phyloP scores from a whole-genome alignment of 2,113 vertebrate genomes.

The Crotalus tigris region DNA sequence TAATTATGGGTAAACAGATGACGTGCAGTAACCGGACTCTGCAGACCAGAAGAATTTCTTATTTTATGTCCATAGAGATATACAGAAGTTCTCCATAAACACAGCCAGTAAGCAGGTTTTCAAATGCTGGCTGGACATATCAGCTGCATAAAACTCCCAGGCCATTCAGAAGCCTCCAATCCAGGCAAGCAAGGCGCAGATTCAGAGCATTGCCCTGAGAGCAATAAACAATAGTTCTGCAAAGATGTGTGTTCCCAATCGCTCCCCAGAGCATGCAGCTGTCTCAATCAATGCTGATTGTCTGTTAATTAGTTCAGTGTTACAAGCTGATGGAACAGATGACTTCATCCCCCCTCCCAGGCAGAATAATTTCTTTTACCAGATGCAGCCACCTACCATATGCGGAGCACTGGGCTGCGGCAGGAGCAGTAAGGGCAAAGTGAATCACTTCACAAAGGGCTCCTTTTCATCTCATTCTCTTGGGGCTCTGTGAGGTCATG shows the following conservation, averaged over 20 bases:
- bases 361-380: constrained; percentile 60
- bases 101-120: background rate
- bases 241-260: constrained; percentile 49
- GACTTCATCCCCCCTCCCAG: constrained; percentile 68
- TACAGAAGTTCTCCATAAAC: background rate
- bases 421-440: background rate
- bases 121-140: background rate
- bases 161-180: constrained; percentile 53
- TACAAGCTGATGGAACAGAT: constrained; percentile 83
- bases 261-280: constrained; percentile 66
- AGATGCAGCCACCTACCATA: constrained; percentile 59
- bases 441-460: background rate
- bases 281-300: constrained; percentile 74
- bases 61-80: background rate
- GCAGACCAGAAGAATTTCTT: background rate
- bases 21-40: background rate
- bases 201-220: constrained; percentile 48
- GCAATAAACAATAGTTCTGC: constrained; percentile 51
- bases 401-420: constrained; percentile 26
- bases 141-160: too few relatives aligned
- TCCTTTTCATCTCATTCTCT: background rate
- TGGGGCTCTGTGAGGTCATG: constrained; percentile 6
- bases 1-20: background rate
- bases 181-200: constrained; percentile 49
- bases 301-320: constrained; percentile 77